These are phyloP conservation scores for Ptiloglossa arizonensis DNA, from an alignment of 1,140 invertebrate species.

Conservation along the genomic window DNA sequence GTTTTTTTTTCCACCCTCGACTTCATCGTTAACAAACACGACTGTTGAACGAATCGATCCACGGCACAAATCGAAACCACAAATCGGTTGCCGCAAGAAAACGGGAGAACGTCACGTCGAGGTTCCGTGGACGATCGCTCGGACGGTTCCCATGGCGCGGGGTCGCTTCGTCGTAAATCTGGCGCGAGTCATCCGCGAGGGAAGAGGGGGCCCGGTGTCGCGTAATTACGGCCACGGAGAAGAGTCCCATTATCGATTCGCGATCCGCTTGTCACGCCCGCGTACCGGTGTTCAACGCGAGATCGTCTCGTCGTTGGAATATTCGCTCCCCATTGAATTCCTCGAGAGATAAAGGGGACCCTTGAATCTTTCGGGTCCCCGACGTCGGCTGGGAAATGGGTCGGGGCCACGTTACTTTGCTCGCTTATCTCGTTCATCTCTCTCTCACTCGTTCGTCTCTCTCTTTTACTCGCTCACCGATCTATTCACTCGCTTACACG, in stretches of 20 bases:
- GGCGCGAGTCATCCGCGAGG: background rate
- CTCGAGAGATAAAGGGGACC: constrained; percentile 41
- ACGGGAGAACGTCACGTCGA: background rate
- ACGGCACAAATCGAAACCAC: too few relatives aligned
- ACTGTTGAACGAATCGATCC: too few relatives aligned
- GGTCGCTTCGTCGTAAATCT: constrained; percentile 2
- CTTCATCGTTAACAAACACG: too few relatives aligned
- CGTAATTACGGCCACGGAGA: constrained; percentile 24
- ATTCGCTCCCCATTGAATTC: constrained; percentile 27
- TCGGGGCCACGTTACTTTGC: constrained; percentile 41
- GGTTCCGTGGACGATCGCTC: background rate
- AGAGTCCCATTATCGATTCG: constrained; percentile 23
- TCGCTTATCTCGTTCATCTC: constrained; percentile 50
- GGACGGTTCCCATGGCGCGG: background rate
- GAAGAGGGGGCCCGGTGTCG: background rate
- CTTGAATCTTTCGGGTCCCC: constrained; percentile 25
- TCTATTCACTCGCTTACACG: too few relatives aligned
- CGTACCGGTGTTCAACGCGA: too few relatives aligned
- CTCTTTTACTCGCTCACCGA: too few relatives aligned
- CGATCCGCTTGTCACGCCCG: background rate
- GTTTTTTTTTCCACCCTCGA: too few relatives aligned
- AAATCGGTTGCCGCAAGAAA: too few relatives aligned
- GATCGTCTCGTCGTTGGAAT: constrained; percentile 1
- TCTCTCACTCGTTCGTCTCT: constrained; percentile 14
- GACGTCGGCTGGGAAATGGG: constrained; percentile 47